A percentile compares a stretch with the other conserved stretches of the same genome.
Evolutionary conservation across 2,797 vertebrate genomes (phyloP).

Genomic region (Dipus sagitta): DNA sequence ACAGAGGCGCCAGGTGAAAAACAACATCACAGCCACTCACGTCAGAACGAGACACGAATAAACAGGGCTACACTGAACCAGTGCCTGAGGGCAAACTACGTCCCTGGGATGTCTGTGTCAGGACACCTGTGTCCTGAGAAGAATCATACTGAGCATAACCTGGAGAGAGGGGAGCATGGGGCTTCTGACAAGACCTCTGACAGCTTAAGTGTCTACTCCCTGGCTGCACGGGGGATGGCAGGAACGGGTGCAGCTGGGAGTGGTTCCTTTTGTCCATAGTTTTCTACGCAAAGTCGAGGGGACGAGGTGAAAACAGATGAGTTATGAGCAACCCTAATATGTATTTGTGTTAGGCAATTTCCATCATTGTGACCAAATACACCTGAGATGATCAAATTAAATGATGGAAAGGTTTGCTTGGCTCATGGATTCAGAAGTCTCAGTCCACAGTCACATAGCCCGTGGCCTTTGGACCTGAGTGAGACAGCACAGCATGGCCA

Average conservation of each 20-base stretch:
- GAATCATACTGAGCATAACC: too few relatives aligned
- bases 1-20: neutral
- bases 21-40: fast-evolving
- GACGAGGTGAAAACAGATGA: neutral
- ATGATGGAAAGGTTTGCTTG: neutral
- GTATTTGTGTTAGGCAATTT: neutral
- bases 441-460: neutral
- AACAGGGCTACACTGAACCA: too few relatives aligned
- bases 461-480: neutral
- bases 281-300: too few relatives aligned
- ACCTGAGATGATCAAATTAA: neutral
- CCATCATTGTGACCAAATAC: neutral
- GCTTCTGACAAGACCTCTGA: too few relatives aligned
- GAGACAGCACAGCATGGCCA: too few relatives aligned
- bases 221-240: neutral
- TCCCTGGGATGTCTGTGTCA: neutral
- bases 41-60: too few relatives aligned
- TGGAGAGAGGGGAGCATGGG: too few relatives aligned
- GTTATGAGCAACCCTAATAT: neutral
- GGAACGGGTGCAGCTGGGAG: fast-evolving
- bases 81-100: neutral
- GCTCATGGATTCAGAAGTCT: neutral
- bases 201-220: too few relatives aligned
- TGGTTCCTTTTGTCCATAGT: neutral
- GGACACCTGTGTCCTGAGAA: too few relatives aligned